Evolutionary conservation across 2,888 invertebrate genomes (phyloP), one percentile per base, ranked within the genome.

Genomic region (Lymantria monacha): DNA sequence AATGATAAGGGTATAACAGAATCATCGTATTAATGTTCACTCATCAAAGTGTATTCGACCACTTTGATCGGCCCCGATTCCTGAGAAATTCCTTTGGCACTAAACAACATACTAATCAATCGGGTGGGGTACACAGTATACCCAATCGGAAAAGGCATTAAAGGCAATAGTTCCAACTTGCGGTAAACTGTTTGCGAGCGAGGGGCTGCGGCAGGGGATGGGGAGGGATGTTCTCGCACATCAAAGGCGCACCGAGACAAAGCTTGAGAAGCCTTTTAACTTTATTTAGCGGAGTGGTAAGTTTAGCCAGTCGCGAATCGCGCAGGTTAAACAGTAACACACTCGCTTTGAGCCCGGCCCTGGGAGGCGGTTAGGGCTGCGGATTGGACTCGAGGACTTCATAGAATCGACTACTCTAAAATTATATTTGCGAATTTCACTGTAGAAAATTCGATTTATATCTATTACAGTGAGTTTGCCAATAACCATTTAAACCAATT

Each of bases 281-380:
- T 91, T 91, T 91, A 91, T 91, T 91, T 90, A 90, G 89, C 89
- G 80, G 87, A 91, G 91, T 91, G 90, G 91, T 90, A 91, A 89
- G 90, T 90, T 90, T 90, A 89, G 90, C 88, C 86, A 88, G 87
- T 90, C 88, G 90, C 90, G 89, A 87, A 86, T 91, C 87, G 89
- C 85, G 83, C 88, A 90, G 90, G 91, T 90, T 90, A 91, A 90
- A 90, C 89, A 90, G 90, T 91, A 90, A 91, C 90, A 90, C 89
- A 89, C 90, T 89, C 88, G 83, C 91, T 90, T 88, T 89, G 90
- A 85, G 83, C 78, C 67, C 61, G 70, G 57, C 60, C 57, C 59
- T 69, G 74, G 72, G 71, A 71, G 72, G 66, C 54, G 53, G 41
- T 22, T 68, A 85, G 85, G 87, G 85, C 61, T 85, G 56, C 66